These are phyloP conservation scores for Berghia stephanieae DNA, from an alignment of 1,140 invertebrate species.

Conservation along the genomic window DNA sequence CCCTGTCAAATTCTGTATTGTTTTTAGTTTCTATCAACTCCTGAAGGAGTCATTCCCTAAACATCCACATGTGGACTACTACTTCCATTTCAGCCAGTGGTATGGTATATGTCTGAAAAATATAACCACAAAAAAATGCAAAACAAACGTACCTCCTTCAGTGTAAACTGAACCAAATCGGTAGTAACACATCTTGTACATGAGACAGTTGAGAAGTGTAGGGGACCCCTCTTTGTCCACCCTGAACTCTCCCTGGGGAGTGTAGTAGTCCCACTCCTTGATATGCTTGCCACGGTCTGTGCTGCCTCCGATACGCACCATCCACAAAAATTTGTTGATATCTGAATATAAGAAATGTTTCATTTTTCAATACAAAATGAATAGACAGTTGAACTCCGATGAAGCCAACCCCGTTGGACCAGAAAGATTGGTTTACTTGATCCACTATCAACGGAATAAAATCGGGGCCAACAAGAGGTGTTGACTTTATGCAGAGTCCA, in stretches of 20 bases:
- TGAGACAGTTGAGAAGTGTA: conserved; percentile 94
- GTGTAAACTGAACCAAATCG: conserved; percentile 97
- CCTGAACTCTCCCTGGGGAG: conserved; percentile 90
- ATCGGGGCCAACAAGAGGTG: no score
- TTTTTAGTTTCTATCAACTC: no score
- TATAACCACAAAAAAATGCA: no score
- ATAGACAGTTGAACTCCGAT: no score
- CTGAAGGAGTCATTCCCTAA: no score
- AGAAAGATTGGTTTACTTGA: no score
- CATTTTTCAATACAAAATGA: neutral
- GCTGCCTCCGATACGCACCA: conserved; percentile 97
- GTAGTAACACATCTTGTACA: conserved; percentile 99
- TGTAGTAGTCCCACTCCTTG: conserved; percentile 96
- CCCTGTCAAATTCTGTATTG: no score
- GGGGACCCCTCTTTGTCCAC: conserved; percentile 94
- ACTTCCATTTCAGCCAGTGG: neutral
- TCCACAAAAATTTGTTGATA: conserved; percentile 99
- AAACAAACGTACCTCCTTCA: conserved; percentile 81
- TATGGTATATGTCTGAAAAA: no score
- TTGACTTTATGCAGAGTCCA: no score
- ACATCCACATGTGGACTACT: neutral
- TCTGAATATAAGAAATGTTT: conserved; percentile 70
- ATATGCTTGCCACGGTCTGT: conserved; percentile 94
- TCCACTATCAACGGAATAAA: no score
- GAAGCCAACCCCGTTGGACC: no score